Conservation (phyloP, 2,797 vertebrate species). For the Margarornis squamiger region DNA sequence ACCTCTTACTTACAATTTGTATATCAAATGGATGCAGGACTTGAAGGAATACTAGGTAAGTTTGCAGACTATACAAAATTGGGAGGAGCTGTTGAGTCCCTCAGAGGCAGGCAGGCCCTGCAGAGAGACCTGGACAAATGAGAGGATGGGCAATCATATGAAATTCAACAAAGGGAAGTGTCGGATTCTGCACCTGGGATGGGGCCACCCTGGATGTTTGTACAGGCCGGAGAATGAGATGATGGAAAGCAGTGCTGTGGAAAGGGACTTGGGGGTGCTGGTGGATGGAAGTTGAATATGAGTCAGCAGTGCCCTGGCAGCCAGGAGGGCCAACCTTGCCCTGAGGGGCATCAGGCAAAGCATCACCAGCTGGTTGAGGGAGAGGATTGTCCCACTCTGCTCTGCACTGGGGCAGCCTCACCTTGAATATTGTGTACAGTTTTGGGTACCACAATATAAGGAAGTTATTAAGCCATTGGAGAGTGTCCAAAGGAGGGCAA, state of each 20-base stretch:
- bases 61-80: not conserved
- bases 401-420: not conserved
- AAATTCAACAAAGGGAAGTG: not conserved
- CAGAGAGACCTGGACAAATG: not conserved
- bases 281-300: accelerated
- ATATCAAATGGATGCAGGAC: not conserved
- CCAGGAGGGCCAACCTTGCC: not conserved
- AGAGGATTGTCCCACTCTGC: not conserved
- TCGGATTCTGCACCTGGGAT: not conserved
- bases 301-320: not conserved
- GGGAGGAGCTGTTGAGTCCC: not conserved
- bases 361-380: accelerated
- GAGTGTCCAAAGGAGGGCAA: not conserved
- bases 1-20: not conserved
- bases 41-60: not conserved
- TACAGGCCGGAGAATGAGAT: not conserved
- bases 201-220: not conserved
- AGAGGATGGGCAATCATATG: not conserved
- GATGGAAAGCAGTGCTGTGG: not conserved
- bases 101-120: not conserved
- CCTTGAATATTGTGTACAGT: not conserved
- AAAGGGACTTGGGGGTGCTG: not conserved
- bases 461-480: not conserved
- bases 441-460: accelerated
- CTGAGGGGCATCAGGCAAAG: not conserved